Evolutionary conservation across 2,888 invertebrate species (phyloP).

Genomic region (Argyresthia goedartella): DNA sequence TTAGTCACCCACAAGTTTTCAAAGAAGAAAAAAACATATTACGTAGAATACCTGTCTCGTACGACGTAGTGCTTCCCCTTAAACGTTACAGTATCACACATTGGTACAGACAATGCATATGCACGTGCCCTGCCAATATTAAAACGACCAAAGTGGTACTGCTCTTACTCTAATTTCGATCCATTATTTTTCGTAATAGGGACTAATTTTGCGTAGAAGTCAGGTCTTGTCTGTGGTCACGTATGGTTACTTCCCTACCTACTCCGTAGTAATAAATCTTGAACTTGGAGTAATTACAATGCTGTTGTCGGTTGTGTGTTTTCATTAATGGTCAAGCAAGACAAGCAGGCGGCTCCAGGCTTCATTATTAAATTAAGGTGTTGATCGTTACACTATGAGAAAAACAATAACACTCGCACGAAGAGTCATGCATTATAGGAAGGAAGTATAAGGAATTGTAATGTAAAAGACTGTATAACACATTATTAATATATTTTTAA

Average conservation of each 20-base stretch:
- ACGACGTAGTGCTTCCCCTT: neutral
- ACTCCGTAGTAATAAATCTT: conserved; percentile 65
- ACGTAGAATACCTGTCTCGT: no score
- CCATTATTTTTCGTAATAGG: conserved; percentile 47
- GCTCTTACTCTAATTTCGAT: conserved; percentile 32
- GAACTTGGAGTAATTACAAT: conserved; percentile 66
- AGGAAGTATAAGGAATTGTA: no score
- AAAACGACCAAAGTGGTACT: conserved; percentile 28
- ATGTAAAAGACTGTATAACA: no score
- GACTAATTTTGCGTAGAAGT: conserved; percentile 33
- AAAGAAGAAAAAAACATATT: no score
- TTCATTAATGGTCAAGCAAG: conserved; percentile 45
- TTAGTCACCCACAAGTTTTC: neutral
- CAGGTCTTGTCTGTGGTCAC: conserved; percentile 41
- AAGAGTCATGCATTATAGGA: no score
- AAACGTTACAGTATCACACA: conserved; percentile 40
- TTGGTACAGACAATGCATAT: conserved; percentile 55
- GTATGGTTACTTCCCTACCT: conserved; percentile 58
- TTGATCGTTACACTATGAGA: neutral
- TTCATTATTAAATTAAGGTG: conserved; percentile 1
- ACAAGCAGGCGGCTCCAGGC: conserved; percentile 19
- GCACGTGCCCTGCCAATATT: conserved; percentile 22
- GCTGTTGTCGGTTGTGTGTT: conserved; percentile 66
- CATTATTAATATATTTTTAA: no score
- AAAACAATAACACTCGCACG: no score